Base-by-base conservation (phyloP, 2,888 invertebrate genomes). In the Boloria selene region DNA sequence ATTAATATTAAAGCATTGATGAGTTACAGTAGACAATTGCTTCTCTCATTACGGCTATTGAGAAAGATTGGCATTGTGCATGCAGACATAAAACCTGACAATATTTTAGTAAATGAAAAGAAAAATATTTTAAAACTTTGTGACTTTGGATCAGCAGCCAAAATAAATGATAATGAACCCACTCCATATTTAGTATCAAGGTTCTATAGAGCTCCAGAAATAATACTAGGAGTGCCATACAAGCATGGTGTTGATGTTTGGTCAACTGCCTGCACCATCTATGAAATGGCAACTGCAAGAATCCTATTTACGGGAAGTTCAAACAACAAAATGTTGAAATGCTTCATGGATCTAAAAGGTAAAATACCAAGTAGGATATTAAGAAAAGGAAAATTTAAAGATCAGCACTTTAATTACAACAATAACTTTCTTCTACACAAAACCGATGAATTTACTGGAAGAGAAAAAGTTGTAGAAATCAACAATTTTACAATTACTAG, bases 81-180 rank as follows among this genome's bases (percentile, higher is more conserved):
- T 93, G 99, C 98, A 79, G 99, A 99, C 88, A 98, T 99, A 77
- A 99, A 99, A 87, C 99, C 99, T 13, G 99, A 99, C 85, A 99
- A 99, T 87, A 99, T 99, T 87, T 93, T 99, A 87, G 99, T 99
- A 16, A 99, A 98, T 92, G 99, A 99, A 86, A 98, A 96, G 82
- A 99, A 99, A 90, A 93, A 98, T 82, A 94, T 98, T 65, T 88
- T 99, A 77, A 99, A 99, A 89, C 91, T 99, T 54, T 99, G 99
- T 89, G 99, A 99, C 93, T 99, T 99, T 93, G 99, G 99, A 18
- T 99, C 99, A 4, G 98, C 99, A 7, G 96, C 97, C 13, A 96
- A 97, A 82, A 95, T 97, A 18, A 96, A 96, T 75, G 98, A 99
- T 77, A 98, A 97, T 90, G 99, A 99, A 88, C 96, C 98, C 64